Percentiles rank a stretch among this genome's conserved stretches.
These are phyloP conservation scores for Prunella himalayana DNA, from an alignment of 2,113 vertebrate genomes.

Conservation along the genomic window DNA sequence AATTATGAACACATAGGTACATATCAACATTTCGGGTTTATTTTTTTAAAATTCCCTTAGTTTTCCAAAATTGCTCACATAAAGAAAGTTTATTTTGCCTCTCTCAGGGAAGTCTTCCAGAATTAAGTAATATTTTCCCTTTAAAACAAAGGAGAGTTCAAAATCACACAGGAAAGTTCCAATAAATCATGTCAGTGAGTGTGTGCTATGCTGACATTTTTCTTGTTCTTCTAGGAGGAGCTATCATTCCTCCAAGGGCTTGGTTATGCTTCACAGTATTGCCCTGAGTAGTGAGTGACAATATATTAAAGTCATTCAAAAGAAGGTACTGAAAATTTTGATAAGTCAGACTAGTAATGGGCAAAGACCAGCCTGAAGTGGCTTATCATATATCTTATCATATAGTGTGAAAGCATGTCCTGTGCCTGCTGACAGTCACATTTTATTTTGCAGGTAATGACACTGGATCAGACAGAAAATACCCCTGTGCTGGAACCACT, in stretches of 20 bases:
- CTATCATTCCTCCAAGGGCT: background rate
- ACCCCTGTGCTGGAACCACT: rapidly evolving
- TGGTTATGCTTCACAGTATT: background rate
- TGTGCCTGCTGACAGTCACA: background rate
- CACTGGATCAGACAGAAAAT: background rate
- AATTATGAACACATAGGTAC: background rate
- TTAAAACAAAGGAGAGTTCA: background rate
- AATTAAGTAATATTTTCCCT: background rate
- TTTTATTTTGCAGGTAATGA: background rate
- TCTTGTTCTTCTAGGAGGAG: background rate
- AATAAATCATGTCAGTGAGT: background rate
- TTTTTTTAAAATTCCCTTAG: background rate
- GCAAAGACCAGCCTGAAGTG: background rate
- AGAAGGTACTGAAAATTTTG: background rate
- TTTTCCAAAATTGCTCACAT: background rate
- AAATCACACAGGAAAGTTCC: background rate
- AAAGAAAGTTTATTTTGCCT: background rate
- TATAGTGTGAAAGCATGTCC: rapidly evolving
- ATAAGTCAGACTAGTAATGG: background rate
- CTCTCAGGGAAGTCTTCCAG: background rate
- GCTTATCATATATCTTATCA: background rate
- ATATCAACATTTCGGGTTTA: background rate
- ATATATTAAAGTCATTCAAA: background rate
- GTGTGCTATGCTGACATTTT: background rate
- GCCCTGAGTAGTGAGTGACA: background rate